Evolutionary conservation across 1,140 invertebrate species (phyloP).

Genomic region (Hirudo medicinalis): DNA sequence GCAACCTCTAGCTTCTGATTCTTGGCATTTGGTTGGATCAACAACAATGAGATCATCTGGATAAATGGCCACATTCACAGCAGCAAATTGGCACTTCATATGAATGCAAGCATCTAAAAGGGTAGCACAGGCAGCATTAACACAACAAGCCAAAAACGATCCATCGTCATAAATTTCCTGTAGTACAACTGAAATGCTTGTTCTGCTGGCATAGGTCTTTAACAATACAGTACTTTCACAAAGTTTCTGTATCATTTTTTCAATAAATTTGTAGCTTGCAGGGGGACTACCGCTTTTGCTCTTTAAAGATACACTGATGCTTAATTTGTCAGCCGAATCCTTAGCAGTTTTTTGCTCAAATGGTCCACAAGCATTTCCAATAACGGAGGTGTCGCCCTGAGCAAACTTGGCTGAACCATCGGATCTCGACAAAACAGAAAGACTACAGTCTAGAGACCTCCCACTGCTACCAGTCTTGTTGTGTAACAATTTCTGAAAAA

Average conservation of each 20-base stretch:
- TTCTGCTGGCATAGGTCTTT: background rate
- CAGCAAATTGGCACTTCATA: background rate
- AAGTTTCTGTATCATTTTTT: background rate
- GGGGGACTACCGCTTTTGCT: background rate
- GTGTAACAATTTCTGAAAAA: no score
- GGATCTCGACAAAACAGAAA: slow-evolving; percentile 3
- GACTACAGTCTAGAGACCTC: background rate
- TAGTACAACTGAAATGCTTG: background rate
- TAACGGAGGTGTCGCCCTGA: background rate
- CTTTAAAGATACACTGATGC: background rate
- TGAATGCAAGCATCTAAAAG: background rate
- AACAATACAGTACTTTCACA: background rate
- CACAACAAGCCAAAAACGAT: slow-evolving; percentile 6
- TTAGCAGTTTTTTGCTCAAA: background rate
- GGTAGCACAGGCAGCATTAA: background rate
- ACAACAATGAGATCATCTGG: background rate
- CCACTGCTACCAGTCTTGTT: no score
- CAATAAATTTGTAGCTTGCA: background rate
- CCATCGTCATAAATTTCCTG: slow-evolving; percentile 3
- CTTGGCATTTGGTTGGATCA: background rate
- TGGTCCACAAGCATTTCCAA: background rate
- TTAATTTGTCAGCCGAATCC: background rate
- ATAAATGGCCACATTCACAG: slow-evolving; percentile 4
- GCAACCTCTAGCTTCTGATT: background rate
- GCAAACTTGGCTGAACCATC: slow-evolving; percentile 1